phyloP scores from a whole-genome alignment of 2,797 vertebrate species.

The Heterohyrax brucei region DNA sequence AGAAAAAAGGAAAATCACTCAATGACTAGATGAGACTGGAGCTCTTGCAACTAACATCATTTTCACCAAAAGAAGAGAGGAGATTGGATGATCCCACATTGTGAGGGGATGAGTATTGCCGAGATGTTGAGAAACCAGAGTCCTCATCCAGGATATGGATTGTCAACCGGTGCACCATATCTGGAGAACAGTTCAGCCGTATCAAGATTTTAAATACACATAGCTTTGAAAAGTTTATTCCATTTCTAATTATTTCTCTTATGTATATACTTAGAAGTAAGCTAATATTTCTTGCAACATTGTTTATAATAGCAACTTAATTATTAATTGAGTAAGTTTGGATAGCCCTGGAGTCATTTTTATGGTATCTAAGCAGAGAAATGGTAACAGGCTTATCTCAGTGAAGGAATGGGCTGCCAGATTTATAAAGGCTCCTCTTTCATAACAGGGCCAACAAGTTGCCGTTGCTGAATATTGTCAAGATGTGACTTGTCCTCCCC shows the following conservation, averaged over 20 bases:
- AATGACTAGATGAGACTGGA: neutral
- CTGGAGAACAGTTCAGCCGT: conserved; percentile 16
- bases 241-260: conserved; percentile 20
- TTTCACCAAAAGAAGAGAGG: conserved; percentile 58
- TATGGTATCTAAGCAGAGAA: neutral
- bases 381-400: neutral
- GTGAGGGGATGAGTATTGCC: neutral
- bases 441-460: conserved; percentile 22
- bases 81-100: neutral
- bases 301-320: neutral
- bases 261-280: conserved; percentile 1
- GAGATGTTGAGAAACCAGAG: conserved; percentile 27
- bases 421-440: conserved; percentile 27
- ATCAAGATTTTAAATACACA: conserved; percentile 43
- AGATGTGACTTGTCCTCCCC: neutral
- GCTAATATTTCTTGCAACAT: neutral
- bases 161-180: neutral
- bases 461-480: neutral
- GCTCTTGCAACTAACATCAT: conserved; percentile 28
- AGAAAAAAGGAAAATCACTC: conserved; percentile 13
- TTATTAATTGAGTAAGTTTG: neutral
- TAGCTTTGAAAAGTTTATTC: conserved; percentile 31
- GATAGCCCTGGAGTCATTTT: neutral
- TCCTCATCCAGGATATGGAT: neutral
- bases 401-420: neutral